These are phyloP conservation scores for Platycheirus albimanus DNA, from an alignment of 2,888 invertebrate genomes.

Conservation along the genomic window DNA sequence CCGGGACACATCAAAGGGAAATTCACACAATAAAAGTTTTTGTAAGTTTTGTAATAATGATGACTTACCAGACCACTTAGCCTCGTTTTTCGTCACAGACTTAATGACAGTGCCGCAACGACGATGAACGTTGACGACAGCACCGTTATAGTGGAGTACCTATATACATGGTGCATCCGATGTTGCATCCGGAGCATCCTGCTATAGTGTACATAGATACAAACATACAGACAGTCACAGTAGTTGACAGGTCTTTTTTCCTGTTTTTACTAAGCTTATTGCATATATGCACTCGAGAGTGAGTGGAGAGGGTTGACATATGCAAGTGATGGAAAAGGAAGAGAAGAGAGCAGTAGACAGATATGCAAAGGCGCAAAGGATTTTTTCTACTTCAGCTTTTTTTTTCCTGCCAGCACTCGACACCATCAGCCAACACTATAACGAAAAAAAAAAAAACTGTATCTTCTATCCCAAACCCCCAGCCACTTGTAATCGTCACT, in stretches of 20 bases:
- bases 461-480: slow-evolving; percentile 48
- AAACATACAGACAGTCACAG: slow-evolving; percentile 54
- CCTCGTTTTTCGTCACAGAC: slow-evolving; percentile 73
- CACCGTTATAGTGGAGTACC: slow-evolving; percentile 41
- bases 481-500: slow-evolving; percentile 66
- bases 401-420: slow-evolving; percentile 53
- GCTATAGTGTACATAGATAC: not conserved
- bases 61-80: slow-evolving; percentile 75
- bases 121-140: slow-evolving; percentile 13
- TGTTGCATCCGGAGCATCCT: slow-evolving; percentile 52
- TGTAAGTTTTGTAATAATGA: slow-evolving; percentile 75
- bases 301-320: slow-evolving; percentile 38
- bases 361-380: slow-evolving; percentile 60
- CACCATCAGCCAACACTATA: slow-evolving; percentile 64
- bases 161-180: slow-evolving; percentile 25
- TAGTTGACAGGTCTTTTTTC: slow-evolving; percentile 65
- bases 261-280: slow-evolving; percentile 69
- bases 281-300: slow-evolving; percentile 67
- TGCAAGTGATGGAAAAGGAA: slow-evolving; percentile 2
- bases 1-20: slow-evolving; percentile 70
- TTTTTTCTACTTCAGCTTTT: slow-evolving; percentile 53
- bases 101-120: slow-evolving; percentile 65
- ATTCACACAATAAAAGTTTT: slow-evolving; percentile 74
- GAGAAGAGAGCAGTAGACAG: slow-evolving; percentile 48
- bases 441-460: slow-evolving; percentile 12